phyloP scores from a whole-genome alignment of 2,888 invertebrate species.

The Amblyjoppa proteus region DNA sequence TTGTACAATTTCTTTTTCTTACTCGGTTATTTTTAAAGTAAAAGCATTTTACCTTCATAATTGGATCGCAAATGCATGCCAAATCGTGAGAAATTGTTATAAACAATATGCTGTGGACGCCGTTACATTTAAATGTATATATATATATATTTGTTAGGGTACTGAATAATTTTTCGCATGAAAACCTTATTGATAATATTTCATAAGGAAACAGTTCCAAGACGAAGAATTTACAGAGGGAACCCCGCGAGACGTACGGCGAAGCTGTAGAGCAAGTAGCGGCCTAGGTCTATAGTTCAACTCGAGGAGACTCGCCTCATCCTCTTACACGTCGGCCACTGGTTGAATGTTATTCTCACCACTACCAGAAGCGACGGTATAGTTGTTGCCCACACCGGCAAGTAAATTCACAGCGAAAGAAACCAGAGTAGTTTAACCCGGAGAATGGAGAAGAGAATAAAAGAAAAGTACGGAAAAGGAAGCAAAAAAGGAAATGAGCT shows the following conservation, averaged over 20 bases:
- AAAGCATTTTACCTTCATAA: not conserved
- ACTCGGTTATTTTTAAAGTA: not conserved
- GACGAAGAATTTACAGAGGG: constrained; percentile 1
- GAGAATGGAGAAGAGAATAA: not conserved
- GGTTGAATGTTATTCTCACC: constrained; percentile 74
- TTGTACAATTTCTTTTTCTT: not conserved
- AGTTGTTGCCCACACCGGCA: constrained; percentile 36
- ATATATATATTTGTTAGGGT: not conserved
- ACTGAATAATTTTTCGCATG: not conserved
- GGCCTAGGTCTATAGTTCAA: constrained; percentile 28
- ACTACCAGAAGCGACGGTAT: constrained; percentile 33
- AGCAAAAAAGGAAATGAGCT: constrained; percentile 21
- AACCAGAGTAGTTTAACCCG: not conserved
- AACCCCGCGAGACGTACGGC: constrained; percentile 14
- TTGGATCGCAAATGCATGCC: not conserved
- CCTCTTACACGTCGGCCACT: constrained; percentile 70
- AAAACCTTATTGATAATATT: not conserved
- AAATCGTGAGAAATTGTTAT: not conserved
- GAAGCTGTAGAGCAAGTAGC: constrained; percentile 4
- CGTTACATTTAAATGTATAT: no score
- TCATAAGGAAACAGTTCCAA: not conserved
- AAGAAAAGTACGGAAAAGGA: not conserved
- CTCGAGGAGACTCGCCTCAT: constrained; percentile 26
- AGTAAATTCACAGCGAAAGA: constrained; percentile 35
- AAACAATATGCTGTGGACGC: not conserved